Base-by-base conservation (phyloP, 30 jellyfish, hydroid and myxozoan species). In the Hydra vulgaris region DNA sequence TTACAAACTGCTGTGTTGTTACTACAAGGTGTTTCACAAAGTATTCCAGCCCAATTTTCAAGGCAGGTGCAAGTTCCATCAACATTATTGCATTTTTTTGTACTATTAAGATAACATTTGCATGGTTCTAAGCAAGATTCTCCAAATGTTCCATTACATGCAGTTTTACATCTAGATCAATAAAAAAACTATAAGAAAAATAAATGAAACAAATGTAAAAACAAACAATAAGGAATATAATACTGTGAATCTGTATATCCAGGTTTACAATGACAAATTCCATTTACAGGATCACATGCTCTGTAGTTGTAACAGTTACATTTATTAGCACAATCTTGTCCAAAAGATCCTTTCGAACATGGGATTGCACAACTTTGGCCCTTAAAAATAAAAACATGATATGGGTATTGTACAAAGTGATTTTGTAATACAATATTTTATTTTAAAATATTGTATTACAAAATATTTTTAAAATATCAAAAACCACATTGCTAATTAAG, bases 21-120 rank as follows among this genome's bases (percentile, higher is more conserved):
- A 17, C 52, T 17, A 88, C 79, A 22, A 7, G 82, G 21, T 18
- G 3, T 83, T 20, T 81, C 90, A 69, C 95, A 84, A n/a, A 75
- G 54, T 3, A 7, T 79, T 17, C 92, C 92, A 26, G 71, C 76
- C 88, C 88, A 84, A n/a, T 95, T 95, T 75, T 79, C 84, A 53
- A 75, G 68, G 72, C 97, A 89, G 23, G 71, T 27, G 27, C 97
- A 89, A 21, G 54, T 70, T 15, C 97, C 97, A 53, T 78, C 83
- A 4, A 77, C 94, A 24, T 66, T 89, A 66, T 89, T 85, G 66
- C 97, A 89, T 15, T 23, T 70, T 7, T 66, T 70, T 19, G 94
- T 78, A 16, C 8, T 68, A 23, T 67, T 85, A 4, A 17, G 53
- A 18, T 25, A 23, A 72, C 97, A 89, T n/a, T 61, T 24, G 70